These are phyloP conservation scores for Potorous gilbertii DNA, from an alignment of 2,797 vertebrate genomes.

Conservation along the genomic window DNA sequence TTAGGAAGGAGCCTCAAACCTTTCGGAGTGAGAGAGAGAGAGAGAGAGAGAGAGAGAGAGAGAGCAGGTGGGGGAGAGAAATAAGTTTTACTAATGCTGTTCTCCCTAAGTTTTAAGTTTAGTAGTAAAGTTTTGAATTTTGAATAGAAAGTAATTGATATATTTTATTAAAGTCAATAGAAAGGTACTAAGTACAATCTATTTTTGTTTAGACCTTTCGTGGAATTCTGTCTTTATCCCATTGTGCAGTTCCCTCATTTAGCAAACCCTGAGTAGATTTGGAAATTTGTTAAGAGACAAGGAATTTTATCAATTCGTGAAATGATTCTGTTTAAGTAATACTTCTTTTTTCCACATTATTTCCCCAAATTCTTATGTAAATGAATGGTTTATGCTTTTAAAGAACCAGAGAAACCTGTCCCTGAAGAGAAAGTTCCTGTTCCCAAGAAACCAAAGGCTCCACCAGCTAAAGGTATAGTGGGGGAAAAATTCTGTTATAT, in stretches of 20 bases:
- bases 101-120: slow-evolving; percentile 10
- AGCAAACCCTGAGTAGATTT: neutral
- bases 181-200: neutral
- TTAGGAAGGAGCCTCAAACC: neutral
- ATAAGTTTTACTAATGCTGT: neutral
- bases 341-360: slow-evolving; percentile 25
- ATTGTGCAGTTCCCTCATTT: slow-evolving; percentile 21
- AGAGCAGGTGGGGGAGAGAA: neutral
- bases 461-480: slow-evolving; percentile 84
- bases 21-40: no score
- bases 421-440: slow-evolving; percentile 83
- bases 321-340: slow-evolving; percentile 35
- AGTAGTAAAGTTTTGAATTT: slow-evolving; percentile 22
- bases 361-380: slow-evolving; percentile 57
- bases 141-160: neutral
- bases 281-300: neutral
- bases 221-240: neutral
- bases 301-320: slow-evolving; percentile 13
- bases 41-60: neutral
- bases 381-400: slow-evolving; percentile 78
- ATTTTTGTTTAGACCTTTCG: neutral
- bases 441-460: slow-evolving; percentile 83
- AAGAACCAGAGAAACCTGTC: slow-evolving; percentile 85
- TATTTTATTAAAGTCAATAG: slow-evolving; percentile 9
- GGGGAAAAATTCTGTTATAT: slow-evolving; percentile 19